phyloP scores from a whole-genome alignment of 2,888 invertebrate genomes.

The Habrosyne pyritoides region DNA sequence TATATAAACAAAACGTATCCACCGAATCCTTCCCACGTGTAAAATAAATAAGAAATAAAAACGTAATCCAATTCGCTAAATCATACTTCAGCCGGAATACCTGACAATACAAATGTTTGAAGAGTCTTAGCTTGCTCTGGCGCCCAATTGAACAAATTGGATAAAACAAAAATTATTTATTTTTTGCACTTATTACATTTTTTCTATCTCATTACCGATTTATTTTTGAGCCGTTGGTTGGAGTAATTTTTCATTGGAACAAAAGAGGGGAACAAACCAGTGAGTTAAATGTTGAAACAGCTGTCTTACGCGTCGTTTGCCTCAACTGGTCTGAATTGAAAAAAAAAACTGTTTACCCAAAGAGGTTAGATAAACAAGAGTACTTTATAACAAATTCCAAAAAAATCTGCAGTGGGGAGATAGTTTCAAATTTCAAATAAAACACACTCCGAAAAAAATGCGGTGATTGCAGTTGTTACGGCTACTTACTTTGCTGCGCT shows the following conservation, averaged over 20 bases:
- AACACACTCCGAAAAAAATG: no score
- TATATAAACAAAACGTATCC: not conserved
- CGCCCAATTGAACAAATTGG: constrained; percentile 9
- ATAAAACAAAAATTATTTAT: constrained; percentile 10
- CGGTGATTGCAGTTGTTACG: no score
- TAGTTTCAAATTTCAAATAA: no score
- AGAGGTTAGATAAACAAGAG: no score
- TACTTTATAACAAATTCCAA: no score
- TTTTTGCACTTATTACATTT: constrained; percentile 20
- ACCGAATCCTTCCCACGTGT: not conserved
- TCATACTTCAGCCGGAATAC: not conserved
- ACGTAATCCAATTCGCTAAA: not conserved
- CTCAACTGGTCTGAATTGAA: not conserved
- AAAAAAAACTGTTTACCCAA: not conserved
- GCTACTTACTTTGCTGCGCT: no score
- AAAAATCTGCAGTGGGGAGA: no score
- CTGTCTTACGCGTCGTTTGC: not conserved
- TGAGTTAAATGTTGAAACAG: constrained; percentile 15
- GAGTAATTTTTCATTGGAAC: constrained; percentile 32
- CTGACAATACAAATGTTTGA: constrained; percentile 5
- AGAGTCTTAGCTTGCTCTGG: not conserved
- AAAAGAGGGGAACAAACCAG: constrained; percentile 26
- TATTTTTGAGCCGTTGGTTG: constrained; percentile 19
- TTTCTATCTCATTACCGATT: constrained; percentile 31
- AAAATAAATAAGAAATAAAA: not conserved